Conservation (phyloP, 92 coral and sea anemone species). For the Blastomussa wellsi region DNA sequence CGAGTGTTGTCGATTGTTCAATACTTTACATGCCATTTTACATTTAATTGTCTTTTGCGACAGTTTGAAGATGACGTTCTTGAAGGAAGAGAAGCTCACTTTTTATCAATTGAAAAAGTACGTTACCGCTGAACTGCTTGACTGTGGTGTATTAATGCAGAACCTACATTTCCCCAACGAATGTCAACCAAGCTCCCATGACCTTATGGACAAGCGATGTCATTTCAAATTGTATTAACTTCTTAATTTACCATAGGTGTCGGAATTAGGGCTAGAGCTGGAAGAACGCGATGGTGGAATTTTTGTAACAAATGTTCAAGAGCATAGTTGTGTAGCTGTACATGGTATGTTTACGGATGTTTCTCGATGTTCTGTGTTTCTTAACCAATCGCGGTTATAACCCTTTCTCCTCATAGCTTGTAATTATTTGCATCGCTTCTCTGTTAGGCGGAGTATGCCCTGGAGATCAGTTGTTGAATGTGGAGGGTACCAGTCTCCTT, state of each 20-base stretch:
- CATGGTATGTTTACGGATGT: constrained; percentile 48
- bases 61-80: constrained; percentile 75
- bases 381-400: neutral
- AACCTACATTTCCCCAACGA: neutral
- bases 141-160: neutral
- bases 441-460: constrained; percentile 70
- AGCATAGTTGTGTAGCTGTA: constrained; percentile 65
- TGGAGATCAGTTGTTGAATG: constrained; percentile 90
- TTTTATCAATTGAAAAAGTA: constrained; percentile 72
- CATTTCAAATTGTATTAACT: neutral
- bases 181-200: neutral
- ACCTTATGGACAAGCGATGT: neutral
- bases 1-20: neutral
- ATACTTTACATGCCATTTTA: neutral
- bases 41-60: neutral
- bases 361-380: no score
- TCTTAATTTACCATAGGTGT: constrained; percentile 40
- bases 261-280: constrained; percentile 66
- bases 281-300: constrained; percentile 75
- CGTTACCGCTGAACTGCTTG: neutral
- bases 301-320: constrained; percentile 58
- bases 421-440: neutral
- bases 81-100: constrained; percentile 70
- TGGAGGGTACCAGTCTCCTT: constrained; percentile 84
- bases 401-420: neutral